These are phyloP conservation scores for Nephrotoma appendiculata DNA, from an alignment of 2,888 invertebrate genomes.

Conservation along the genomic window DNA sequence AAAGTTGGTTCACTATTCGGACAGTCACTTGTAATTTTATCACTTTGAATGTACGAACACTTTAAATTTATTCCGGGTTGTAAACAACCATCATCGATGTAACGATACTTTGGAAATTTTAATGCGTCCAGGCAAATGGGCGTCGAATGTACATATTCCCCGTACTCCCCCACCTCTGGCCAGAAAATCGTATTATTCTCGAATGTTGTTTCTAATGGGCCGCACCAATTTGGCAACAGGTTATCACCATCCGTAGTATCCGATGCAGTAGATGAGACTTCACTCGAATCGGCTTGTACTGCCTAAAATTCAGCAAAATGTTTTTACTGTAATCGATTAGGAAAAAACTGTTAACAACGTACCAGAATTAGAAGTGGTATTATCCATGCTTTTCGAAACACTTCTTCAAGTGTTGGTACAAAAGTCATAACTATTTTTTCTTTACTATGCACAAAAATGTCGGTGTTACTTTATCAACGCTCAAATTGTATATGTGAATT, in stretches of 20 bases:
- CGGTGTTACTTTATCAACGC: neutral
- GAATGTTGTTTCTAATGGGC: neutral
- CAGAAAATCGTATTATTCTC: neutral
- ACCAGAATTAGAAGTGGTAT: neutral
- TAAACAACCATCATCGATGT: neutral
- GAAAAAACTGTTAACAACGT: neutral
- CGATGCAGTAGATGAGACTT: neutral
- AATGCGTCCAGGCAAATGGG: neutral
- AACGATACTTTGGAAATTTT: neutral
- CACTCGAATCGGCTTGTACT: neutral
- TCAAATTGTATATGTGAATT: neutral
- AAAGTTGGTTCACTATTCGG: neutral
- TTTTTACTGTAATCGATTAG: too few relatives aligned
- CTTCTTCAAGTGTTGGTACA: neutral
- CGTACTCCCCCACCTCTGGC: neutral
- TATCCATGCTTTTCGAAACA: neutral
- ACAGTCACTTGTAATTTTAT: neutral
- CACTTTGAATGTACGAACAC: neutral
- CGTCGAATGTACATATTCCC: neutral
- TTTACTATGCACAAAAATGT: neutral
- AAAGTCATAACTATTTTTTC: neutral
- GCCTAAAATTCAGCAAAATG: neutral
- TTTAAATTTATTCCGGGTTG: neutral
- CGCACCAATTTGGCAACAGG: neutral
- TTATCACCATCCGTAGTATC: neutral